A percentile compares a stretch with the other conserved stretches of the same genome.
phyloP scores from a whole-genome alignment of 1,140 invertebrate genomes.

The Diploscapter pachys region DNA sequence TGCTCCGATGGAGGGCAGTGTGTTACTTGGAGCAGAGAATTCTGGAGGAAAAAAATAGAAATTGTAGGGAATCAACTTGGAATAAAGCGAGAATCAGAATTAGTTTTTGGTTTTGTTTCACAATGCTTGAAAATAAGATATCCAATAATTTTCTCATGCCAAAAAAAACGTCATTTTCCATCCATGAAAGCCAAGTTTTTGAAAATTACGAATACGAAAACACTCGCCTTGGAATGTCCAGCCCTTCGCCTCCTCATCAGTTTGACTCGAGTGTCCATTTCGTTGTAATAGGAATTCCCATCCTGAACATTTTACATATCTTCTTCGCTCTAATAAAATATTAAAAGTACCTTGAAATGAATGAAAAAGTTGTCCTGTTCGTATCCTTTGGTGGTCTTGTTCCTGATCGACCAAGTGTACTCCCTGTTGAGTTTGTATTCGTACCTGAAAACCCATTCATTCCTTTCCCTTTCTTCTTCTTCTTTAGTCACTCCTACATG shows the following conservation, averaged over 20 bases:
- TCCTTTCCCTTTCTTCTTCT: too few relatives aligned
- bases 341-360: constrained; percentile 4
- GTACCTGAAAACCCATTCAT: constrained; percentile 63
- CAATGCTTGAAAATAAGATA: constrained; percentile 71
- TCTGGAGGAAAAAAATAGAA: not conserved
- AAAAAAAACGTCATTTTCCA: constrained; percentile 7
- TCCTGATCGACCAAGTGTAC: constrained; percentile 95
- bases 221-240: constrained; percentile 10
- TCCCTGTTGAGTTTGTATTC: constrained; percentile 90
- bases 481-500: too few relatives aligned
- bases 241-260: not conserved
- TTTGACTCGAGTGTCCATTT: too few relatives aligned
- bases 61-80: constrained; percentile 18
- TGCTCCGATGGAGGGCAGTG: not conserved
- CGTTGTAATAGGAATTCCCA: too few relatives aligned
- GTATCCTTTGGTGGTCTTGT: constrained; percentile 91
- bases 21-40: not conserved
- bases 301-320: too few relatives aligned
- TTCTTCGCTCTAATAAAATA: constrained; percentile 71
- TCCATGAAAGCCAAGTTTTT: not conserved
- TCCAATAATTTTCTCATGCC: constrained; percentile 82
- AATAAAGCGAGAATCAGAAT: constrained; percentile 18
- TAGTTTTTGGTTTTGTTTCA: constrained; percentile 9
- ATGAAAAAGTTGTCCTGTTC: constrained; percentile 63
- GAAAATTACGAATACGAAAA: not conserved